phyloP scores from a whole-genome alignment of 1,140 invertebrate genomes.

The Pemphigus obesinymphae region DNA sequence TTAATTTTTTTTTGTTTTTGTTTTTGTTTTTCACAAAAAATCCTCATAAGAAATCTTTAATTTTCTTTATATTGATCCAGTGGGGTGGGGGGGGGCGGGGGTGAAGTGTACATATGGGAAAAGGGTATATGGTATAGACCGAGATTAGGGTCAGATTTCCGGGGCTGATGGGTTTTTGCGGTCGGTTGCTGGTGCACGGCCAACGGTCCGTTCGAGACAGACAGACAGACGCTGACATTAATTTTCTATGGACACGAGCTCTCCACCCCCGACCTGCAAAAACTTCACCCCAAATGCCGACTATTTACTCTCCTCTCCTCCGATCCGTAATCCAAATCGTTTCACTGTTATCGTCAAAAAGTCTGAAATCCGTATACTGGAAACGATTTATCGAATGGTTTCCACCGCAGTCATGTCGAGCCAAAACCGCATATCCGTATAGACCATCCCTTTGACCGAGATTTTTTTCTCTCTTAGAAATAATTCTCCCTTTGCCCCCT shows the following conservation, averaged over 20 bases:
- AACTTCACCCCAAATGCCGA: not conserved
- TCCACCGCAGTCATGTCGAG: not conserved
- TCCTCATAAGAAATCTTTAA: not conserved
- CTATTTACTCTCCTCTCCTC: not conserved
- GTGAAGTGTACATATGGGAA: not conserved
- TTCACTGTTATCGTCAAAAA: constrained; percentile 14
- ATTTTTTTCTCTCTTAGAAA: not conserved
- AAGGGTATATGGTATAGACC: not conserved
- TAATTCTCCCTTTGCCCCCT: not conserved
- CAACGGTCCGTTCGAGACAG: constrained; percentile 7
- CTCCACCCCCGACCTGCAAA: not conserved
- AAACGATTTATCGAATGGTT: constrained; percentile 12
- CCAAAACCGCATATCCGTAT: not conserved
- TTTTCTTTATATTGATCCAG: not conserved
- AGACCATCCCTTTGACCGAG: not conserved
- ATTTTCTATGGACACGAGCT: constrained; percentile 4
- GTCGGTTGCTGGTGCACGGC: constrained; percentile 14
- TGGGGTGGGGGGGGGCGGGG: too few relatives aligned
- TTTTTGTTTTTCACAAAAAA: too few relatives aligned
- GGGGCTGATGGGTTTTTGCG: constrained; percentile 9
- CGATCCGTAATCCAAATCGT: not conserved
- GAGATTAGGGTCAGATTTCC: constrained; percentile 25
- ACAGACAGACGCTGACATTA: constrained; percentile 28
- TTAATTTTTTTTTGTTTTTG: too few relatives aligned
- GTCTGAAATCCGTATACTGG: not conserved